Evolutionary conservation across 2,888 invertebrate species (phyloP), one percentile per base, ranked within the genome.

Genomic region (Hirtodrosophila alboralis): DNA sequence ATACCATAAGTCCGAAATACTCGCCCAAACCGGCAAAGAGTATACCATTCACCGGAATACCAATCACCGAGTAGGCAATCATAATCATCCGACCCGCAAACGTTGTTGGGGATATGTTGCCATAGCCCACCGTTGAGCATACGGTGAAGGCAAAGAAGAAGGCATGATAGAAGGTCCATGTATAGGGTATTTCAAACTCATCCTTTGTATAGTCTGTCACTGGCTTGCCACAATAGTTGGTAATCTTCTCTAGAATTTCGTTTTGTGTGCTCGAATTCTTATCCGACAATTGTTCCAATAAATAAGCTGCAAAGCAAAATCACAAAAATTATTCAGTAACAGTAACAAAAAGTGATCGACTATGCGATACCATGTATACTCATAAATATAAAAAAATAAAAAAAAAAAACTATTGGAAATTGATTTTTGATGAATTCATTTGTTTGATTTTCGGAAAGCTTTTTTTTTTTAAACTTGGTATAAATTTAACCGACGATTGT

Each of bases 81-180:
- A 97, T 96, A 70, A 97, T 92, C 67, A 96, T 93, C 71, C 96
- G 93, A 6, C 96, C 95, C 31, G 95, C 91, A 67, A 93, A 93
- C 0, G 96, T 96, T 0, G 95, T 95, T 0, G 97, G 97, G 0
- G 96, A 94, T 85, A 97, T 91, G 90, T 97, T 97, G 40, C 97
- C 97, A 89, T 97, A 97, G 40, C 97, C 97, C 75, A 97, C 96
- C 4, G 97, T 97, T 87, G 96, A 97, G 87, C 96, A 95, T 44
- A 97, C 96, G 10, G 97, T 97, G 80, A 97, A 95, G 3, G 96
- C 95, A 90, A 97, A 97, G 91, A 97, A 97, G 87, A 97, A 94
- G 0, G 97, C 95, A 90, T 97, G 97, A 90, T 96, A 97, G 90
- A 95, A 97, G 85, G 96, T 96, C 97, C 97, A 97, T 86, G 93